phyloP scores from a whole-genome alignment of 2,113 vertebrate species.

The Clarias magur region DNA sequence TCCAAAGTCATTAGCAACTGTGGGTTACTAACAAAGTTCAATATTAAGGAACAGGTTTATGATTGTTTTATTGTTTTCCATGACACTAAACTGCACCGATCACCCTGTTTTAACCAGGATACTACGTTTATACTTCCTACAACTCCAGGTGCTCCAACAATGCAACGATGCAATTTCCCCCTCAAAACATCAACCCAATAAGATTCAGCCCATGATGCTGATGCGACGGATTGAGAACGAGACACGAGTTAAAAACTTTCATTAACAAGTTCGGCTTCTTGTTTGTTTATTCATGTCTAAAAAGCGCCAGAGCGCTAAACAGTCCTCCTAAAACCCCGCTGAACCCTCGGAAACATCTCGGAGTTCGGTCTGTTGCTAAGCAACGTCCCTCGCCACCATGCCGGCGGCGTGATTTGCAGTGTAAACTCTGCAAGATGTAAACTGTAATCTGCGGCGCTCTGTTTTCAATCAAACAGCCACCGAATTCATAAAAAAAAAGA shows the following conservation, averaged over 20 bases:
- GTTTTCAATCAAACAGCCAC: constrained; percentile 65
- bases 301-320: not conserved
- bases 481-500: constrained; percentile 51
- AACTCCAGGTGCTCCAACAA: not conserved
- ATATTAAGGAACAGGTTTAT: not conserved
- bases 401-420: constrained; percentile 68
- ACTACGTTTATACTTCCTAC: not conserved
- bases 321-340: constrained; percentile 24
- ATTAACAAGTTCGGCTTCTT: not conserved
- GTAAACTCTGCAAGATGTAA: constrained; percentile 68
- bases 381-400: constrained; percentile 67
- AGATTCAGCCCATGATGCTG: not conserved
- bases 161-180: not conserved
- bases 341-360: constrained; percentile 51
- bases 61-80: not conserved
- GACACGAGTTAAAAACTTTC: constrained; percentile 19
- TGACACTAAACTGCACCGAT: not conserved
- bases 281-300: constrained; percentile 1
- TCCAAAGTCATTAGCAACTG: not conserved
- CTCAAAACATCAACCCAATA: not conserved
- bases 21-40: not conserved
- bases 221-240: constrained; percentile 25
- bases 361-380: constrained; percentile 74
- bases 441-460: constrained; percentile 58
- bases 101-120: not conserved